Base-by-base conservation (phyloP, 1,140 invertebrate genomes). In the Apolygus lucorum region DNA sequence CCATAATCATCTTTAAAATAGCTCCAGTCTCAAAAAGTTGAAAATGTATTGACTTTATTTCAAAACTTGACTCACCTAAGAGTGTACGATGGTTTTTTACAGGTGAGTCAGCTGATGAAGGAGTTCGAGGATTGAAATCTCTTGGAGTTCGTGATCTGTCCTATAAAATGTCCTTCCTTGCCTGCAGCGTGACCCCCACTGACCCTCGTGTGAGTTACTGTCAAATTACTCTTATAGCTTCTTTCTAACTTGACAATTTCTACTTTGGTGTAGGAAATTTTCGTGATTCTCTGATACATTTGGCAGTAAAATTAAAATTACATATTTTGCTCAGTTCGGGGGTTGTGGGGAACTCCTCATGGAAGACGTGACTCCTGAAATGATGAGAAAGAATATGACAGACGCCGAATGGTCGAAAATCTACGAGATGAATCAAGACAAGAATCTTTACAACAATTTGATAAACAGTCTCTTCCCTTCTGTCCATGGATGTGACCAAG, bases 401-500 rank as follows among this genome's bases (percentile, higher is more conserved):
- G 91, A 95, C 70, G 87, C 88, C 24, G 96, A 99, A 78, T 98
- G 95, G 93, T 89, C 95, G 73, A 93, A 90, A 79, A 89, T 99
- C 63, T 98, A 96, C 76, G 91, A 96, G 74, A 99, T 99, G 97
- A 95, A 90, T 59, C 85, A 89, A 70, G 97, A 99, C 77, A 89
- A 89, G 73, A 92, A 95, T 80, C 79, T 99, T 0, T 97, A 96
- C 77, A 83, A 90, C 34, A 98, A 99, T 79, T 81, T 99, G 11
- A 93, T 94, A 21, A 85, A 86, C 25, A 95, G 93, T 76, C 82
- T 99, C 4, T 99, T 99, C 77, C 96, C 98, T 0, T 92, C 95
- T 14, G 93, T 99, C 76, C 95, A 99, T 78, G 98, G 97, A 59
- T 98, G 95, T 79, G 96, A 98, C 73, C 96, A 99, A 80, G 91